Evolutionary conservation across 1,140 invertebrate species (phyloP).

Genomic region (Drosophila virilis): DNA sequence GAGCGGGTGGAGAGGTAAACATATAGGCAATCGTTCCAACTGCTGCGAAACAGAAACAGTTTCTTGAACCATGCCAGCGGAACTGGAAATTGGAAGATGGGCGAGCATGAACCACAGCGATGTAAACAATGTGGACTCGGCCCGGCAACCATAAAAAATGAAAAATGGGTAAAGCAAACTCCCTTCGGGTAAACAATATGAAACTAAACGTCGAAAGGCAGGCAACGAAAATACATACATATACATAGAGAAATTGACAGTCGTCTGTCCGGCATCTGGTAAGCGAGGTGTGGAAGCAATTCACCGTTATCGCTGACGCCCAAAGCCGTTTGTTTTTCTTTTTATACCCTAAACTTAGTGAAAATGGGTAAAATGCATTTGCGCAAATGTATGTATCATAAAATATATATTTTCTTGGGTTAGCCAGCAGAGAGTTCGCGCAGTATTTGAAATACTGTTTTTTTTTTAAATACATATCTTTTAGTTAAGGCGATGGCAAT

Average conservation of each 20-base stretch:
- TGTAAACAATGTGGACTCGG: constrained; percentile 64
- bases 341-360: too few species aligned
- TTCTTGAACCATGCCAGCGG: neutral
- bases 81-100: constrained; percentile 9
- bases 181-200: constrained; percentile 63
- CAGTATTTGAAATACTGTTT: too few species aligned
- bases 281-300: neutral
- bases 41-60: neutral
- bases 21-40: constrained; percentile 17
- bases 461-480: too few species aligned
- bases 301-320: constrained; percentile 38
- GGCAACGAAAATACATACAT: constrained; percentile 58
- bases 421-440: too few species aligned
- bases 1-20: constrained; percentile 37
- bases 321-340: constrained; percentile 16
- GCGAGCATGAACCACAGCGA: constrained; percentile 60
- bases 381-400: too few species aligned
- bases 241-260: constrained; percentile 66
- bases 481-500: too few species aligned
- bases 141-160: constrained; percentile 54
- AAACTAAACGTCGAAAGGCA: constrained; percentile 62
- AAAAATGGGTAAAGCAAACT: constrained; percentile 30
- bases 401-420: too few species aligned
- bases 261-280: neutral
- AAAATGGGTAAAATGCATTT: too few species aligned